These are phyloP conservation scores for Xerus rutilus DNA, from an alignment of 2,797 vertebrate genomes.

Conservation along the genomic window DNA sequence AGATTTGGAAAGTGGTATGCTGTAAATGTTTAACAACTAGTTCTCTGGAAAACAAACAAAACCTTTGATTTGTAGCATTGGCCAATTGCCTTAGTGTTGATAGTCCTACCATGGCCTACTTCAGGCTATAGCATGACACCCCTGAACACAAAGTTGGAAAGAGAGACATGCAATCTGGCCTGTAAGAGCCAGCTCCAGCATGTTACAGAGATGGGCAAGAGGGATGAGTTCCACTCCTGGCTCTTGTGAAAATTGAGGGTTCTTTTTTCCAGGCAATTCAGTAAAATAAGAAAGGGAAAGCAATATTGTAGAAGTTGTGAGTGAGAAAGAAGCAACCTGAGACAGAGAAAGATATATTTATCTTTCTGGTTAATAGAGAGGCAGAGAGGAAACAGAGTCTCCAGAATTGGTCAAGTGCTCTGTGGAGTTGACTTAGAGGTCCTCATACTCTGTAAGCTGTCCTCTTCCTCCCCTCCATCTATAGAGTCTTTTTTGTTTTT, in stretches of 20 bases:
- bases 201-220: background rate
- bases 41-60: background rate
- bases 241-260: background rate
- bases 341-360: background rate
- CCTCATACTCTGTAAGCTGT: background rate
- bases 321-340: background rate
- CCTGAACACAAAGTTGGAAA: background rate
- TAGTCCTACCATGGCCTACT: background rate
- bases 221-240: background rate
- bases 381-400: background rate
- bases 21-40: background rate
- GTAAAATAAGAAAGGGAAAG: slow-evolving; percentile 6
- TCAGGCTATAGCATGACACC: background rate
- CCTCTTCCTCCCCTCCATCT: no score
- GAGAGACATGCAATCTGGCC: fast-evolving
- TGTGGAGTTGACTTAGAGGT: background rate
- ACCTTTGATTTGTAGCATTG: background rate
- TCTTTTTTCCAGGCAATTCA: background rate
- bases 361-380: background rate
- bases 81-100: background rate
- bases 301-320: background rate
- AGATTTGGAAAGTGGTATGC: background rate
- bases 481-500: no score
- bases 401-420: background rate
- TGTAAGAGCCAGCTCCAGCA: background rate